Percentiles rank a stretch among this genome's conserved stretches.
These are phyloP conservation scores for Ophion slaviceki DNA, from an alignment of 2,888 invertebrate genomes.

Conservation along the genomic window DNA sequence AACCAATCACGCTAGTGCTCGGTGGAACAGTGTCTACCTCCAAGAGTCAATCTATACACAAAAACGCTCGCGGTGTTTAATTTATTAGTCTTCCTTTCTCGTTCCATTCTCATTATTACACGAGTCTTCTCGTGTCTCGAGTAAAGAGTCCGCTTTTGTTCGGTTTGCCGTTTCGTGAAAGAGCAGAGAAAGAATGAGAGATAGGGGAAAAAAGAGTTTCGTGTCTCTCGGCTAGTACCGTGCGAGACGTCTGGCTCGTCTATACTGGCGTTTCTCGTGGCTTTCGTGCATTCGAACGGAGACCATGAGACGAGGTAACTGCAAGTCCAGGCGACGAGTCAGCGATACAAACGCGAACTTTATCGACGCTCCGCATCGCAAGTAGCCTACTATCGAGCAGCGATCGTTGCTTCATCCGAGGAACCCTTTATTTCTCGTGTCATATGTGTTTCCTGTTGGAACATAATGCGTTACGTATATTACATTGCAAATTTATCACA, in stretches of 20 bases:
- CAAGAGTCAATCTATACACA: not conserved
- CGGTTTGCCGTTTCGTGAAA: slow-evolving; percentile 32
- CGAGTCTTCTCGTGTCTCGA: slow-evolving; percentile 38
- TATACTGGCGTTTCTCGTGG: slow-evolving; percentile 11
- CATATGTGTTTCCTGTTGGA: slow-evolving; percentile 43
- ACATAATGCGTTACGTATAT: slow-evolving; percentile 54
- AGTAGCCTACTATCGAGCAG: slow-evolving; percentile 47
- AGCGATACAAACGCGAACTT: slow-evolving; percentile 48
- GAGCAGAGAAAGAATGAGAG: not conserved
- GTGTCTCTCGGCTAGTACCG: slow-evolving; percentile 34
- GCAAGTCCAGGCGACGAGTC: slow-evolving; percentile 37
- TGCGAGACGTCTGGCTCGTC: slow-evolving; percentile 39
- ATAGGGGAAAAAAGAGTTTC: slow-evolving; percentile 41
- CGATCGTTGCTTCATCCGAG: slow-evolving; percentile 14
- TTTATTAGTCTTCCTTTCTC: slow-evolving; percentile 33
- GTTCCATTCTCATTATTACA: slow-evolving; percentile 49
- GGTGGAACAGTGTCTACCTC: slow-evolving; percentile 1
- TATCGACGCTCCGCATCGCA: slow-evolving; percentile 63
- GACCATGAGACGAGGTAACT: slow-evolving; percentile 35
- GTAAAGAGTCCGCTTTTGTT: slow-evolving; percentile 51
- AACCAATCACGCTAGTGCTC: slow-evolving; percentile 47
- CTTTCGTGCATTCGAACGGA: slow-evolving; percentile 41
- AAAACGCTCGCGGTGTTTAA: slow-evolving; percentile 21
- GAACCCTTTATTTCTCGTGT: slow-evolving; percentile 29
- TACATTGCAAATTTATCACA: slow-evolving; percentile 56